These are phyloP conservation scores for Poeciliopsis prolifica DNA, from an alignment of 2,113 vertebrate species.

Conservation along the genomic window DNA sequence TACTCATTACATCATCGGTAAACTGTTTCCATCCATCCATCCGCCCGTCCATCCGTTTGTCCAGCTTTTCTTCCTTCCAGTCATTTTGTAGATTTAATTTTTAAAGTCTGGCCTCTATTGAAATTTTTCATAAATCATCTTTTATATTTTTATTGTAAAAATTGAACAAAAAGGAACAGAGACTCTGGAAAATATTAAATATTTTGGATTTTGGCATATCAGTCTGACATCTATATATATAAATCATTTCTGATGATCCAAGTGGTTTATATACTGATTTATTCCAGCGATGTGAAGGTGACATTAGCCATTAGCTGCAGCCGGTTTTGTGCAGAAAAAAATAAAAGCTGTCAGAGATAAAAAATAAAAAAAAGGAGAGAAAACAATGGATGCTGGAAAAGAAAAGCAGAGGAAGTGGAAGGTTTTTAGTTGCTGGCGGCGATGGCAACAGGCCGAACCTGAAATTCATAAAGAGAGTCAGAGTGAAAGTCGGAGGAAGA, in stretches of 20 bases:
- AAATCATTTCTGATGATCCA: not conserved
- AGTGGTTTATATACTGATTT: not conserved
- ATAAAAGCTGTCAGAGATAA: not conserved
- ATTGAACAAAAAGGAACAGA: no score
- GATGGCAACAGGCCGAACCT: slow-evolving; percentile 3
- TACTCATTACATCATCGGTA: no score
- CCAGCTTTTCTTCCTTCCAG: no score
- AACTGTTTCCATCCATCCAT: no score
- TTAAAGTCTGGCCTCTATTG: no score
- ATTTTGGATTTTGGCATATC: no score
- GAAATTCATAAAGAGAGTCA: not conserved
- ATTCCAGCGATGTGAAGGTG: not conserved
- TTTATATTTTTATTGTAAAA: no score
- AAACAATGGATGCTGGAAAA: slow-evolving; percentile 6
- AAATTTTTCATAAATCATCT: no score
- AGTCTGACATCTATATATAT: no score
- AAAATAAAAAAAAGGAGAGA: not conserved
- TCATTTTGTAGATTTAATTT: no score
- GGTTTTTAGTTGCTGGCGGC: slow-evolving; percentile 1
- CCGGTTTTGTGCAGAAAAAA: not conserved
- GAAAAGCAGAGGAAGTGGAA: slow-evolving; percentile 6
- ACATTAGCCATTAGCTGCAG: not conserved
- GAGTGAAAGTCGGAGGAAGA: slow-evolving; percentile 1
- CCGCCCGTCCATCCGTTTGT: no score
- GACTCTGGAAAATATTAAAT: no score